Percentiles rank a stretch among this genome's conserved stretches.
phyloP scores from a whole-genome alignment of 2,797 vertebrate species.

The Manis javanica region DNA sequence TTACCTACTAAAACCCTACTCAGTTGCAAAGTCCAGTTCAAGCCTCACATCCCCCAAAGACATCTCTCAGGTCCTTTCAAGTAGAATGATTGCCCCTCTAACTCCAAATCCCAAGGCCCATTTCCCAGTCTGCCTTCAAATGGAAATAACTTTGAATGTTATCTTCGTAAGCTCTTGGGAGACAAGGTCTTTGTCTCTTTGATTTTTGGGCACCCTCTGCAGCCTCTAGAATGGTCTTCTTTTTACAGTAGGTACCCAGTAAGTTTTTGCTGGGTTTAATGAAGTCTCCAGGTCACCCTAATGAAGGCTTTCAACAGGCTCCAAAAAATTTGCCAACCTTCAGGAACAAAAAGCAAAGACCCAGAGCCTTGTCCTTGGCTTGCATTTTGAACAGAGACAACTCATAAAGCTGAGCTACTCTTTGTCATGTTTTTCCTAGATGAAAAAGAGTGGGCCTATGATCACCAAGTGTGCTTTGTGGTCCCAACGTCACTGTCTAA shows the following conservation, averaged over 20 bases:
- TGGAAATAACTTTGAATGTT: background rate
- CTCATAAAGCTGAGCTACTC: background rate
- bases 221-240: background rate
- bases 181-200: background rate
- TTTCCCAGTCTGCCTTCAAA: background rate
- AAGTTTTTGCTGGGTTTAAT: background rate
- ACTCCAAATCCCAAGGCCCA: background rate
- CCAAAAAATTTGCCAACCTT: background rate
- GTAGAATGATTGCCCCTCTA: background rate
- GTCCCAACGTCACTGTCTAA: slow-evolving; percentile 53
- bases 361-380: background rate
- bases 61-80: background rate
- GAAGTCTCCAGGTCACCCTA: background rate
- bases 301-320: background rate
- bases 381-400: slow-evolving; percentile 36
- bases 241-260: background rate
- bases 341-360: background rate
- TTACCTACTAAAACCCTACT: background rate
- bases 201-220: background rate
- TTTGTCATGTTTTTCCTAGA: slow-evolving; percentile 65
- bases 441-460: slow-evolving; percentile 5
- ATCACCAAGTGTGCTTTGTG: slow-evolving; percentile 51
- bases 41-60: background rate
- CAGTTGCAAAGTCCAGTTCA: background rate
- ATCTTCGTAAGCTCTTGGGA: background rate